Evolutionary conservation across 2,797 vertebrate genomes (phyloP).

Genomic region (Chaenodraco wilsoni): DNA sequence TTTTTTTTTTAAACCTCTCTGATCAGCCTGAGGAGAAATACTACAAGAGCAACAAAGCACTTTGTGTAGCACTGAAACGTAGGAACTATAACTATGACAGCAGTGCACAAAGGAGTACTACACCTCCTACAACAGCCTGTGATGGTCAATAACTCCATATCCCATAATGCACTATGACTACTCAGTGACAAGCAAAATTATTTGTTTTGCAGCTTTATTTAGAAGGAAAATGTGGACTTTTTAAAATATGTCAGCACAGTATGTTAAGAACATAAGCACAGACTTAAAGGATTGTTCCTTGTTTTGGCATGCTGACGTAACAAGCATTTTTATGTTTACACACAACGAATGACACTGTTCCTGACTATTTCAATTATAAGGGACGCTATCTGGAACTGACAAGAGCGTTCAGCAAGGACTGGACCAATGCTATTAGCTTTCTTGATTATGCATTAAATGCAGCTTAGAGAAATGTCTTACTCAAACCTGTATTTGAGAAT

Average conservation of each 20-base stretch:
- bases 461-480: slow-evolving; percentile 26
- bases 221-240: slow-evolving; percentile 18
- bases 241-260: slow-evolving; percentile 6
- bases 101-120: slow-evolving; percentile 30
- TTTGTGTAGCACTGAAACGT: slow-evolving; percentile 61
- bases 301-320: slow-evolving; percentile 12
- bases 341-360: slow-evolving; percentile 20
- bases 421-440: slow-evolving; percentile 55
- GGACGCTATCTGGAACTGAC: slow-evolving; percentile 26
- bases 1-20: slow-evolving; percentile 33
- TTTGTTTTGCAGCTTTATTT: slow-evolving; percentile 28
- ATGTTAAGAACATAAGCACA: slow-evolving; percentile 10
- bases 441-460: slow-evolving; percentile 41
- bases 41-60: slow-evolving; percentile 64
- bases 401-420: slow-evolving; percentile 23
- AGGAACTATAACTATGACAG: slow-evolving; percentile 10
- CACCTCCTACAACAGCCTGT: slow-evolving; percentile 4
- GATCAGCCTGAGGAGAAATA: slow-evolving; percentile 34
- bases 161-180: slow-evolving; percentile 46
- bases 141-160: slow-evolving; percentile 11
- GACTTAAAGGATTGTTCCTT: slow-evolving; percentile 1
- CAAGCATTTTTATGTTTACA: slow-evolving; percentile 14
- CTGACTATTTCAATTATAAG: slow-evolving; percentile 24
- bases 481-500: slow-evolving; percentile 21
- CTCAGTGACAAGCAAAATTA: slow-evolving; percentile 23